Evolutionary conservation across 2,113 vertebrate genomes (phyloP), one percentile per base, ranked within the genome.

Genomic region (Theristicus caerulescens): DNA sequence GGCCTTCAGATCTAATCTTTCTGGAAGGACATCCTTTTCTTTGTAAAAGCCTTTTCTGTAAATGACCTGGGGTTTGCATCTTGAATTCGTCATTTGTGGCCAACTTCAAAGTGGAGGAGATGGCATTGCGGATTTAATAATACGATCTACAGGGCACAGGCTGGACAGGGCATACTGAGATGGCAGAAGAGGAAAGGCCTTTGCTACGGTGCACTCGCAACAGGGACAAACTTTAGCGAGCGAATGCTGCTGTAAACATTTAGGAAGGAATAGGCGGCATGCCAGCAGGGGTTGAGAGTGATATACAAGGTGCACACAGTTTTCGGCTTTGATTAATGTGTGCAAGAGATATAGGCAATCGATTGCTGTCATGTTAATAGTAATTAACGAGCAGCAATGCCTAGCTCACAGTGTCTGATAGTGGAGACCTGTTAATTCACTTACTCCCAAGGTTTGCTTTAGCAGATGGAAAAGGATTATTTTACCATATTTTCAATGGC

Each of bases 391-490:
- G 90, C 94, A 94, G 79, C 42, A 82, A 38, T 93, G 62, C 94
- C 94, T 84, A 17, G 59, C 83, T 94, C 55, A 25, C 49, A 73
- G 69, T 55, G 69, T 82, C 58, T 81, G 65, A 96, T 93, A 7
- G 3, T 58, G 69, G 86, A 94, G 97, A 93, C 78, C 97, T 98
- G 97, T 61, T 97, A 97, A 91, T 97, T 97, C 96, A 88, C 96
- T 98, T 98, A 97, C n/a, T 96, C 66, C 34, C 29, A 59, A 73
- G 69, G 58, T 91, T 96, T 95, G 19, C 81, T 97, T 97, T 94
- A 96, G 96, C 97, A 98, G 96, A 98, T 98, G 98, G 96, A 88
- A 97, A 98, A 98, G 95, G 90, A 98, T 97, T 97, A 95, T 96
- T 98, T 98, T 97, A 97, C 96, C 97, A 88, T 96, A 77, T 96